phyloP scores from a whole-genome alignment of 2,888 invertebrate species.

The Deilephila porcellus region DNA sequence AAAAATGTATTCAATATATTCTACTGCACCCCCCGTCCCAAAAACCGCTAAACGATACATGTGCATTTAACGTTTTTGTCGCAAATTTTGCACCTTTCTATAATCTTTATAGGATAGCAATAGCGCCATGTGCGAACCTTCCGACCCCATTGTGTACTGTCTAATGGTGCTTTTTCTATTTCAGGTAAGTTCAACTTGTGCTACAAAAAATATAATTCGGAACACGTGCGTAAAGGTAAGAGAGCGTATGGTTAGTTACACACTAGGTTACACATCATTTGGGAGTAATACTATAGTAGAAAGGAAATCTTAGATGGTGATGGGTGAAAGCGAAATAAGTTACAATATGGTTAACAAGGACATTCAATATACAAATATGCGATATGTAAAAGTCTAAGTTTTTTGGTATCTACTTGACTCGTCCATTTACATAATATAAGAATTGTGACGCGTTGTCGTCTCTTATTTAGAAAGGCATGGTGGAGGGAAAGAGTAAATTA shows the following conservation, averaged over 20 bases:
- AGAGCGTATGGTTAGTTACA: background rate
- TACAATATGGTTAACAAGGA: too few relatives aligned
- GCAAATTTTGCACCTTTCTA: conserved; percentile 69
- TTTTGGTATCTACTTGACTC: too few relatives aligned
- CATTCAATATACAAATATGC: too few relatives aligned
- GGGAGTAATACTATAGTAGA: too few relatives aligned
- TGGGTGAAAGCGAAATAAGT: too few relatives aligned
- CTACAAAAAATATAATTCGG: conserved; percentile 51
- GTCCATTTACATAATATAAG: too few relatives aligned
- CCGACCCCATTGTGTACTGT: conserved; percentile 62
- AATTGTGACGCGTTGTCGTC: too few relatives aligned
- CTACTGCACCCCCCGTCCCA: background rate
- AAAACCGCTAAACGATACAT: background rate
- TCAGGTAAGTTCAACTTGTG: conserved; percentile 66
- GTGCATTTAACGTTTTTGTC: conserved; percentile 7
- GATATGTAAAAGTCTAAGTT: too few relatives aligned
- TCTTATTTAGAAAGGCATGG: too few relatives aligned
- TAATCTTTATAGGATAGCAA: conserved; percentile 58
- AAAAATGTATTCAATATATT: background rate
- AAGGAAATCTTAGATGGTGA: too few relatives aligned
- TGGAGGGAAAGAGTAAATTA: too few relatives aligned
- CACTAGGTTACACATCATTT: too few relatives aligned
- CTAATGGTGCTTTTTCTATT: conserved; percentile 67
- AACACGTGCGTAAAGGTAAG: conserved; percentile 47
- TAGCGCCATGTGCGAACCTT: conserved; percentile 67